phyloP scores from a whole-genome alignment of 2,888 invertebrate genomes.

The Pollenia angustigena region DNA sequence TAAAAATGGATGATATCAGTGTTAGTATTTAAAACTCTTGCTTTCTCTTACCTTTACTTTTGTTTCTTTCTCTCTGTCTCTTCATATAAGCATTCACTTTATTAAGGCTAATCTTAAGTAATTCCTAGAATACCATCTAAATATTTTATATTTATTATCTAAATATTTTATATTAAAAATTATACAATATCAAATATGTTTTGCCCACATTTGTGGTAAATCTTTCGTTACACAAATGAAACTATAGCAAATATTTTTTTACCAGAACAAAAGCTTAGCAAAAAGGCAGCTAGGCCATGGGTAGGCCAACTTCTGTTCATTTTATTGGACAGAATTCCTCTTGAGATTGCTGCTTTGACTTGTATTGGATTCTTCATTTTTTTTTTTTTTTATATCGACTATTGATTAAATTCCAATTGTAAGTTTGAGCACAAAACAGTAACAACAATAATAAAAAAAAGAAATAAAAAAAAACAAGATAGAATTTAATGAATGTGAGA shows the following conservation, averaged over 20 bases:
- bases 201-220: neutral
- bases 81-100: too few species aligned
- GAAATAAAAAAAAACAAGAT: slow-evolving; percentile 22
- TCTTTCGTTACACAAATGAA: neutral
- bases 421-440: slow-evolving; percentile 19
- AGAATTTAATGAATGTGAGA: slow-evolving; percentile 68
- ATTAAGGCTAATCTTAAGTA: too few species aligned
- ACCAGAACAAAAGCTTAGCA: neutral
- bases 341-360: slow-evolving; percentile 27
- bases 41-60: too few species aligned
- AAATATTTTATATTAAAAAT: neutral
- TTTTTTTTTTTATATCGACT: slow-evolving; percentile 24
- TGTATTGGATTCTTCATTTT: neutral
- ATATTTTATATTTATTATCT: neutral
- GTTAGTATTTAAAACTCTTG: too few species aligned
- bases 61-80: too few species aligned
- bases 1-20: too few species aligned
- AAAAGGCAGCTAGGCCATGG: slow-evolving; percentile 5
- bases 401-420: slow-evolving; percentile 65
- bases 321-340: slow-evolving; percentile 40
- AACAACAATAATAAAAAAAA: slow-evolving; percentile 6
- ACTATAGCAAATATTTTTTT: slow-evolving; percentile 11
- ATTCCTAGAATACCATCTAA: neutral
- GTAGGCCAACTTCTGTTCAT: slow-evolving; percentile 24
- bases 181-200: neutral